phyloP scores from a whole-genome alignment of 2,888 invertebrate genomes.

The Leptopilina syphax region DNA sequence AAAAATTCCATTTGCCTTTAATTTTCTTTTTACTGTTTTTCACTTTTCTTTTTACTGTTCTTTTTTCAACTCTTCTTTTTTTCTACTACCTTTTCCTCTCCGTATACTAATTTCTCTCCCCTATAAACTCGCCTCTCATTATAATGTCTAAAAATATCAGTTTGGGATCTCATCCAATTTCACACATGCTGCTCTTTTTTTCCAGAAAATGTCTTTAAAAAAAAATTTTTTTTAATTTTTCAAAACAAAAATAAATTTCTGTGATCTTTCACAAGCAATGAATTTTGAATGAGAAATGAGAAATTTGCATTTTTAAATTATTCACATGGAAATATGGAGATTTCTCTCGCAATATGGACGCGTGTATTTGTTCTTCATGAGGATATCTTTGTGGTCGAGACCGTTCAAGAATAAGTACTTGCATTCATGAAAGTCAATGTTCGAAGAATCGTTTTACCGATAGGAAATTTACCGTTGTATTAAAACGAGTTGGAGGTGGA shows the following conservation, averaged over 20 bases:
- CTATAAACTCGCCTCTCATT: neutral
- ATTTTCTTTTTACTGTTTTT: no score
- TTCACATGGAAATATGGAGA: neutral
- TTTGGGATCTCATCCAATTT: slow-evolving; percentile 3
- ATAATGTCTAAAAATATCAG: neutral
- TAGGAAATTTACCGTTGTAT: slow-evolving; percentile 39
- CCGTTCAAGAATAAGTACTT: slow-evolving; percentile 31
- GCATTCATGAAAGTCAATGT: slow-evolving; percentile 40
- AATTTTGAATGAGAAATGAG: neutral
- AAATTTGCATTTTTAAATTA: slow-evolving; percentile 3
- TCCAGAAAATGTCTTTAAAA: neutral
- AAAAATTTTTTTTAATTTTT: neutral
- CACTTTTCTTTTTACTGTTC: no score
- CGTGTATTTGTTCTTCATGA: neutral
- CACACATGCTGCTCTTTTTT: neutral
- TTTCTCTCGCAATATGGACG: neutral
- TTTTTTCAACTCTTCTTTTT: neutral
- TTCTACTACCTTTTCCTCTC: no score
- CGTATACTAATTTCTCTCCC: neutral
- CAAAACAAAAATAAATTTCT: neutral
- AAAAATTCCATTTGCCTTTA: no score
- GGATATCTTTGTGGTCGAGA: slow-evolving; percentile 33
- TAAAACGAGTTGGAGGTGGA: slow-evolving; percentile 30
- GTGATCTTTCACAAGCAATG: no score
- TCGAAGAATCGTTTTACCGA: slow-evolving; percentile 39